Base-by-base conservation (phyloP, 2,113 vertebrate genomes). In the Crotalus viridis region DNA sequence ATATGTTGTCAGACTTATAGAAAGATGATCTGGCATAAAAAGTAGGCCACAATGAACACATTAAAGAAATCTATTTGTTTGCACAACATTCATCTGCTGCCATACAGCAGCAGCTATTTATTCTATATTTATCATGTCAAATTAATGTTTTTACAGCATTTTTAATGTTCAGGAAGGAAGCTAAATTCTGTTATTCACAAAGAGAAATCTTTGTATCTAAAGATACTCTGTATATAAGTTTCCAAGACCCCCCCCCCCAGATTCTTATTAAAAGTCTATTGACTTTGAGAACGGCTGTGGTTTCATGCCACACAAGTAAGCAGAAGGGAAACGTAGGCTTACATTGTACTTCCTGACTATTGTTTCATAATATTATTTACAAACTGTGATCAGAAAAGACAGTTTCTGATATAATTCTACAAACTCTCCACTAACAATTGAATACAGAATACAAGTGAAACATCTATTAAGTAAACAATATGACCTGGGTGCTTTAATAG, bases 1-100 rank as follows among this genome's bases (percentile, higher is more conserved):
- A 94, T 93, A 91, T 87, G 89, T 90, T 93, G 94, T 94, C 88
- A 91, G 81, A 89, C 61, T 89, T 94, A 94, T 94, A 56, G 89
- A 93, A 94, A 94, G 46, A 90, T 90, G 54, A 61, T 61, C 21
- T 93, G 88, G 86, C 74, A 93, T 81, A 86, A 52, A 52, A 92
- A 90, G 46, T 90, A 93, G 88, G 92, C 88, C 88, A 93, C 88
- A 61, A 48, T 46, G 33, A 87, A 57, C 43, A 61, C n/a, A 48
- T 43, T 86, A 81, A 56, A 81, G 92, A 90, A 92, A 93, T 93
- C 88, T 93, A 61, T 86, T 90, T 92, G 88, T 89, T 89, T 90
- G 88, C 28, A 54, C 74, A 90, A 61, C 33, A 90, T 48, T 90
- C 69, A 93, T 85, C 92, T 90, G 55, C 39, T 4, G 39, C 12